Evolutionary conservation across 2,113 vertebrate species (phyloP), one percentile per base, ranked within the genome.

Genomic region (Myotis davidii): DNA sequence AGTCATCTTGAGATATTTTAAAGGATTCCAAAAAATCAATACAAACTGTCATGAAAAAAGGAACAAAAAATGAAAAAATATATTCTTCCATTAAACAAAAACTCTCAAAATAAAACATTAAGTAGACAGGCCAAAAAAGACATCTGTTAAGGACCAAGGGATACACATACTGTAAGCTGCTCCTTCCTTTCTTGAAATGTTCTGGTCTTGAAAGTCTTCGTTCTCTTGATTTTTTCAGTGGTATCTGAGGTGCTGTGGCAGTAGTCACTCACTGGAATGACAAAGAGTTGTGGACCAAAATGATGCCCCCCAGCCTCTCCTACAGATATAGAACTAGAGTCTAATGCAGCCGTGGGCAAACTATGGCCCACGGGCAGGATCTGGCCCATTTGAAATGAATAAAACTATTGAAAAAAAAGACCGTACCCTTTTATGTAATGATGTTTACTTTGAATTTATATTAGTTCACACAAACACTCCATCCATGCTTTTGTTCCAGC

Each of bases 201-300:
- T 96, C 77, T 98, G 97, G 97, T 96, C 86, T 96, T 97, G 67
- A 83, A 65, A 56, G 67, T 96, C 96, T 95, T 98, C 48, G 91
- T 95, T 93, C n/a, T 97, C 84, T 94, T 97, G 92, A 65, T 34
- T 91, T 98, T 98, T 48, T 72, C 90, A 45, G 82, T 94, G 39
- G 92, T 84, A 59, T 90, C 95, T 74, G 96, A 93, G 92, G 94
- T 50, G 59, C 89, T 92, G 21, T 83, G 65, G 64, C 97, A 96
- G 42, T 96, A 97, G 96, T 98, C 98, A 82, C 95, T 98, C 91
- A 97, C 97, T 97, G 98, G 85, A 98, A 96, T 50, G 81, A 98
- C 83, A 97, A 67, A 96, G 45, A 82, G 42, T 95, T 96, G 82
- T 91, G 42, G 92, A 95, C 83, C 61, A 92, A 97, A 96, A 73